Percentiles rank a stretch among this genome's conserved stretches.
phyloP scores from a whole-genome alignment of 2,113 vertebrate genomes.

The Canis aureus region DNA sequence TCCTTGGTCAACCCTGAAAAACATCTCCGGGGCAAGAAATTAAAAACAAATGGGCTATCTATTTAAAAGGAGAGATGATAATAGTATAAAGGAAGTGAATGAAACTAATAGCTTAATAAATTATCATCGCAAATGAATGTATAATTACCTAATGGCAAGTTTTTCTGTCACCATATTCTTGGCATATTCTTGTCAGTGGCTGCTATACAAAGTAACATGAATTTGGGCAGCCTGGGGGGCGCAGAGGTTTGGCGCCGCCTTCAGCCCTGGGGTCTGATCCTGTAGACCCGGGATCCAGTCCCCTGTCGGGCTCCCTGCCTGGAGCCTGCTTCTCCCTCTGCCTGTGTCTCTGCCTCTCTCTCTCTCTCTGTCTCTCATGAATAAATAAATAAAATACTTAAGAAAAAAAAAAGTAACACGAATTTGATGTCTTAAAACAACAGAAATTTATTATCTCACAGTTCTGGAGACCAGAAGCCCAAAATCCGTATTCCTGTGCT shows the following conservation, averaged over 20 bases:
- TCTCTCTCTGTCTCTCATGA: too few relatives aligned
- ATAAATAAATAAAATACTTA: too few relatives aligned
- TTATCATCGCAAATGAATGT: background rate
- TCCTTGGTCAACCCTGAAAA: background rate
- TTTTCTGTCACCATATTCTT: background rate
- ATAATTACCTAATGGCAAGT: background rate
- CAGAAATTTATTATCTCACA: background rate
- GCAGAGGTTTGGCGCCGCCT: too few relatives aligned
- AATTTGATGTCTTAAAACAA: background rate
- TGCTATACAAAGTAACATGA: background rate
- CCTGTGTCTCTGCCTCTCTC: too few relatives aligned
- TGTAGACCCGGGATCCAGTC: too few relatives aligned
- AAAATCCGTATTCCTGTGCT: background rate
- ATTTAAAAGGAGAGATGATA: background rate
- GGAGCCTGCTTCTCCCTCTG: too few relatives aligned
- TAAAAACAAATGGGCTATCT: background rate
- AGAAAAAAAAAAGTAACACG: background rate
- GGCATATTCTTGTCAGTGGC: background rate
- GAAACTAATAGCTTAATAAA: background rate
- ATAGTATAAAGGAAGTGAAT: background rate
- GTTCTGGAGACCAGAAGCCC: background rate
- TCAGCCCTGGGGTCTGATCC: too few relatives aligned
- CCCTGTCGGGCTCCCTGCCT: too few relatives aligned
- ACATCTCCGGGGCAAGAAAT: background rate
- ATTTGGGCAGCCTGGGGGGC: background rate